Conservation (phyloP, 1,140 invertebrate genomes). For the Solen grandis region DNA sequence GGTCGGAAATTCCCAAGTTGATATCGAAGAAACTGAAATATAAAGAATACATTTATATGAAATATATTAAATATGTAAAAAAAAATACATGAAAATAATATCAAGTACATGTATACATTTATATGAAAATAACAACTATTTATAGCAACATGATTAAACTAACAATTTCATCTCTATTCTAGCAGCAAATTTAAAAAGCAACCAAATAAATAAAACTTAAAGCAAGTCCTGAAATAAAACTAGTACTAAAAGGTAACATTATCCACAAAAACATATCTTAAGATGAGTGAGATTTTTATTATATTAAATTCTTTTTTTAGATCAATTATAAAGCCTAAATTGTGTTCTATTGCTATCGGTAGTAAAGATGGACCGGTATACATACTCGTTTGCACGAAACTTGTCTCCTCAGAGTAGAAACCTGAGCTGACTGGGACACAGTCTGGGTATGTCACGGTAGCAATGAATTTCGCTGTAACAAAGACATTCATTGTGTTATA, state of each 20-base stretch:
- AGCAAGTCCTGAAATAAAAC: background rate
- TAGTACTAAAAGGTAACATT: background rate
- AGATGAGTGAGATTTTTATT: background rate
- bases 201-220: background rate
- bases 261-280: background rate
- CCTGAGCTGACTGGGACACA: slow-evolving; percentile 64
- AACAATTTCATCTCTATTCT: background rate
- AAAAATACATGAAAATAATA: background rate
- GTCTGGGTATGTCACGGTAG: slow-evolving; percentile 64
- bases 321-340: background rate
- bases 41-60: slow-evolving; percentile 19
- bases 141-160: background rate
- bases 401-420: slow-evolving; percentile 53
- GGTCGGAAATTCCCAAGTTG: slow-evolving; percentile 72
- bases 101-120: background rate
- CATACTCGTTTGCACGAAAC: slow-evolving; percentile 38
- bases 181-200: background rate
- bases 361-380: background rate
- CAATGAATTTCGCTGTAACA: slow-evolving; percentile 49
- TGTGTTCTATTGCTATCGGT: too few relatives aligned
- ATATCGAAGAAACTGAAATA: slow-evolving; percentile 75
- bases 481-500: too few relatives aligned
- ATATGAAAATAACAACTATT: background rate
- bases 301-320: background rate
- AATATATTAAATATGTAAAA: background rate